These are phyloP conservation scores for Eupeodes luniger DNA, from an alignment of 2,888 invertebrate genomes.

Conservation along the genomic window DNA sequence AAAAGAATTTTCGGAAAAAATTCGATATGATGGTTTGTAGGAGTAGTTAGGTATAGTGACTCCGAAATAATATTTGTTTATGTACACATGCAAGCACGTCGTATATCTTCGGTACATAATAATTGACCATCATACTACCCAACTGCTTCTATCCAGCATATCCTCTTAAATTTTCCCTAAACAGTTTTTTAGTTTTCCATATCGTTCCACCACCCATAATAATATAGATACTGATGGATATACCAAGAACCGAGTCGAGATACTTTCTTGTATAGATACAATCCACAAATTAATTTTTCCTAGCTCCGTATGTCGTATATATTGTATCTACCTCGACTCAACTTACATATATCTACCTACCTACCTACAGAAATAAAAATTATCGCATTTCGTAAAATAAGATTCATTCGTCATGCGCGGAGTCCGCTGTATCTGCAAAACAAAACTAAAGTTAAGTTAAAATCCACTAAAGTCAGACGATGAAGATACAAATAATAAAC, in stretches of 20 bases:
- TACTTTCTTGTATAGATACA: constrained; percentile 46
- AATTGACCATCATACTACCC: constrained; percentile 59
- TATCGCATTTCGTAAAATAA: constrained; percentile 27
- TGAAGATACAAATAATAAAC: constrained; percentile 22
- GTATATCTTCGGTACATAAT: constrained; percentile 38
- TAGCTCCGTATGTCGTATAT: constrained; percentile 26
- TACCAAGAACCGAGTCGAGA: neutral
- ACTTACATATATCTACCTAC: neutral
- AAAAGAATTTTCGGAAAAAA: constrained; percentile 54
- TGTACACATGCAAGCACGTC: constrained; percentile 10
- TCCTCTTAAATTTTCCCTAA: constrained; percentile 59
- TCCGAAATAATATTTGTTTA: constrained; percentile 18
- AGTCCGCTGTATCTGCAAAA: constrained; percentile 64
- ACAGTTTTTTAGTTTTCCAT: constrained; percentile 37
- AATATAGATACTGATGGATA: constrained; percentile 16
- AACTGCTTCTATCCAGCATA: constrained; percentile 28
- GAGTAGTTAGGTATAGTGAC: neutral
- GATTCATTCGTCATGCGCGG: constrained; percentile 43
- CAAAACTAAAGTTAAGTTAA: neutral
- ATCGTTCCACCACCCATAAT: constrained; percentile 62
- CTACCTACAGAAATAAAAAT: constrained; percentile 46
- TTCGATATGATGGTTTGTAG: neutral
- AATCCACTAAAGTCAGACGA: constrained; percentile 10
- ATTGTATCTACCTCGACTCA: too few species aligned
- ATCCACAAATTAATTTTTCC: constrained; percentile 69